Conservation (phyloP, 2,113 vertebrate genomes). For the Variabilichromis moorii region DNA sequence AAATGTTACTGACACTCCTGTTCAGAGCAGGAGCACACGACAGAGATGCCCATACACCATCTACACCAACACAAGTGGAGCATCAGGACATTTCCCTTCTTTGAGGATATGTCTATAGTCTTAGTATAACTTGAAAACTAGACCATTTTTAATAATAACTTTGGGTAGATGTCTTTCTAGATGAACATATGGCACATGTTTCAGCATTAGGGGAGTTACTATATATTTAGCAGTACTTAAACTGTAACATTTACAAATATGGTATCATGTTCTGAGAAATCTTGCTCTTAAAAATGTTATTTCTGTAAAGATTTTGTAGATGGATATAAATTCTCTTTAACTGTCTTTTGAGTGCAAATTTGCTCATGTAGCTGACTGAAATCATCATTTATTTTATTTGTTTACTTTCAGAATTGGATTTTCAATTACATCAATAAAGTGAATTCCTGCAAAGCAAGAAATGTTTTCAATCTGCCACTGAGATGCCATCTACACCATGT, state of each 20-base stretch:
- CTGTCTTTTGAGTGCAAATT: background rate
- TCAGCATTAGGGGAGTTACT: background rate
- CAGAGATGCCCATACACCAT: background rate
- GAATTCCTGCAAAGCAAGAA: background rate
- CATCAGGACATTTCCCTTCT: background rate
- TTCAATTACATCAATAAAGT: background rate
- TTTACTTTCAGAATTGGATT: background rate
- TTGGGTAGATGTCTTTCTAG: background rate
- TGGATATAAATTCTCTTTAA: background rate
- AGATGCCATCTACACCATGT: background rate
- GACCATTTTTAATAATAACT: background rate
- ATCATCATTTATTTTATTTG: background rate
- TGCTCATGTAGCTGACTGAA: background rate
- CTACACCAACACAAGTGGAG: background rate
- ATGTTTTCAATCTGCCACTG: background rate
- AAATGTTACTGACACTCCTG: background rate
- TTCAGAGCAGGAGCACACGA: background rate
- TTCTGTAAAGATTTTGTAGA: background rate
- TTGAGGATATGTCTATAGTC: background rate
- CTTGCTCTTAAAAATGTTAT: background rate
- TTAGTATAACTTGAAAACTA: background rate
- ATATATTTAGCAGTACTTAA: rapidly evolving
- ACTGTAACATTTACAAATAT: background rate
- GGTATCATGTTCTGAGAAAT: background rate
- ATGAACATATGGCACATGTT: background rate